Evolutionary conservation across 1,140 invertebrate species (phyloP), one percentile per base, ranked within the genome.

Genomic region (Euura lappo): DNA sequence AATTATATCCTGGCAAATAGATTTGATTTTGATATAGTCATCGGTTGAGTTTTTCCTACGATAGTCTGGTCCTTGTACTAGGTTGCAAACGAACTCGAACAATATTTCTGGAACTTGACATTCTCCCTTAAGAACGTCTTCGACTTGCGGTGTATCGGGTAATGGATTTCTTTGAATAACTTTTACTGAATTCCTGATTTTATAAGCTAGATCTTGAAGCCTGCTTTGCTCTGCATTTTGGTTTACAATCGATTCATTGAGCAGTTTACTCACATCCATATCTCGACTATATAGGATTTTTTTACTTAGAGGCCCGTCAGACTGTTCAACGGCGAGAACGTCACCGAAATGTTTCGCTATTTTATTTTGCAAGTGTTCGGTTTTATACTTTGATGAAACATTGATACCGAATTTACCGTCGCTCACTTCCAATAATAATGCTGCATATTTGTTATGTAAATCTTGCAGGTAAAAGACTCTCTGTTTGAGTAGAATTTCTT

Each of bases 111-210:
- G 83, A 78, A 82, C 79, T 28, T 77, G 74, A 46, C 82, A 83
- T 77, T 83, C 81, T 77, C 81, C 82, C 47, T 69, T 74, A 75
- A 84, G 81, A 43, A 83, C 51, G 70, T 84, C 81, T 71, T 84
- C 78, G 77, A 75, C 81, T 76, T 72, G 10, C 67, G 65, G 74
- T 78, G 72, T 45, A 81, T 75, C 2, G 72, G 65, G n/a, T n/a
- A n/a, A 69, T 78, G 13, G 64, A 68, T 4, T 71, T 79, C 65
- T 2, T n/a, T n/a, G n/a, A n/a, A 79, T 76, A 71, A 77, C 77
- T 72, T 79, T 79, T 45, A 83, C 80, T 46, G 75, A 79, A 71
- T 65, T 80, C 79, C 80, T 78, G 45, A 80, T 73, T 74, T 79
- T 70, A 79, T 79, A 84, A 72, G 80, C 80, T 45, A 82, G 78